Evolutionary conservation across 2,797 vertebrate species (phyloP).

Genomic region (Hypotaenidia okinawae): DNA sequence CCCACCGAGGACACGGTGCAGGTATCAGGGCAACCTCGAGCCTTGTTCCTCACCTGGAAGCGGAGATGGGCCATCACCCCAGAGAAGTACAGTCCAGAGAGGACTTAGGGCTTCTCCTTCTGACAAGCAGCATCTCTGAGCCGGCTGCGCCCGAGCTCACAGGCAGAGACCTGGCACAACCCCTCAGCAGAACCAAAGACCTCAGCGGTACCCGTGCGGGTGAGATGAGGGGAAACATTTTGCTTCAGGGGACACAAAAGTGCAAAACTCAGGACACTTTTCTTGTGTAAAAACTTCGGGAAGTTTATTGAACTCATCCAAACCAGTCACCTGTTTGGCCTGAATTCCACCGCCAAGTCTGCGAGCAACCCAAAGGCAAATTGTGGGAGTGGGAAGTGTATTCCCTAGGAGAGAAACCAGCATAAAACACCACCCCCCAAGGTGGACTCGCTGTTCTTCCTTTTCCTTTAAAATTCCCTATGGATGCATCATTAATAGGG

Average conservation of each 20-base stretch:
- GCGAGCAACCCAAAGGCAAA: constrained; percentile 45
- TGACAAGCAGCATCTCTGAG: background rate
- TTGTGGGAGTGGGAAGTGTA: background rate
- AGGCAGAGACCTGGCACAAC: background rate
- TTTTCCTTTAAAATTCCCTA: constrained; percentile 67
- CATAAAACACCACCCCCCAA: constrained; percentile 26
- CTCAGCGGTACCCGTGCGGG: accelerated
- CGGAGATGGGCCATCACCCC: background rate
- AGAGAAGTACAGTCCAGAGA: background rate
- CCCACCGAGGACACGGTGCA: background rate
- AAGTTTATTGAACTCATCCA: constrained; percentile 61
- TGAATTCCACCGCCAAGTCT: constrained; percentile 43
- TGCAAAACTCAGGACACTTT: background rate
- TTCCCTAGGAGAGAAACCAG: constrained; percentile 56
- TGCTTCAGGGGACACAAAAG: background rate
- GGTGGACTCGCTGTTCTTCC: constrained; percentile 68
- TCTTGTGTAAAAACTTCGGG: constrained; percentile 51
- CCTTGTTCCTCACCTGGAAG: background rate
- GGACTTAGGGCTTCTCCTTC: background rate
- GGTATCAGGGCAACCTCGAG: accelerated
- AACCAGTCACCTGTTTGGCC: constrained; percentile 36
- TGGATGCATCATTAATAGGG: constrained; percentile 71
- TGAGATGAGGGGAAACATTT: background rate
- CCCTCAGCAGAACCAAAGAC: background rate
- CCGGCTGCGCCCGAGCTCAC: background rate